These are phyloP conservation scores for Pseudococcus viburni DNA, from an alignment of 2,888 invertebrate species.

Conservation along the genomic window DNA sequence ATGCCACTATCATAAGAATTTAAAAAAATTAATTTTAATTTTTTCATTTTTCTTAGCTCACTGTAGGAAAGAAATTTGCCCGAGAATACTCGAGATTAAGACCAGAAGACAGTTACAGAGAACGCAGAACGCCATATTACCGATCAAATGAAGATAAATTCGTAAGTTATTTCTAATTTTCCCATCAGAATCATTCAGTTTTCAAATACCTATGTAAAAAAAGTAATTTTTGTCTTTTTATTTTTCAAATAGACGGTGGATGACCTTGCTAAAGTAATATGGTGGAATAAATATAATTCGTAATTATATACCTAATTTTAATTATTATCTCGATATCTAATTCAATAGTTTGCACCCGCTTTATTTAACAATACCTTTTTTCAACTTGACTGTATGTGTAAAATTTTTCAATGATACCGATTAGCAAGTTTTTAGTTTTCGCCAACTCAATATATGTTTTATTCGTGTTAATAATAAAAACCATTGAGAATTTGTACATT, in stretches of 20 bases:
- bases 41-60: not conserved
- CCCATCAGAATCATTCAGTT: not conserved
- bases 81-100: not conserved
- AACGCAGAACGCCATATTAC: constrained; percentile 37
- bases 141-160: constrained; percentile 21
- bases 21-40: not conserved
- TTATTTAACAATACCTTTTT: constrained; percentile 5
- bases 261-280: not conserved
- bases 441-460: not conserved
- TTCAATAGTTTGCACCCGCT: constrained; percentile 2
- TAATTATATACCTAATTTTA: not conserved
- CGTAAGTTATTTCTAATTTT: not conserved
- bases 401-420: not conserved
- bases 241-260: not conserved
- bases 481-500: constrained; percentile 1
- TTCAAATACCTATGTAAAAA: not conserved
- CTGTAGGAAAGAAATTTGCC: not conserved
- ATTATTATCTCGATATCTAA: not conserved
- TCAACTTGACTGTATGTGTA: not conserved
- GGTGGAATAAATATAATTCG: constrained; percentile 13
- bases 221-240: not conserved
- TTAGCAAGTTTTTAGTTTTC: not conserved
- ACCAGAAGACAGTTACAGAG: constrained; percentile 7
- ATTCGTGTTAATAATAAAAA: constrained; percentile 15
- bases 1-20: too few relatives aligned